These are phyloP conservation scores for Lepus americanus DNA, from an alignment of 2,113 vertebrate genomes.

Conservation along the genomic window DNA sequence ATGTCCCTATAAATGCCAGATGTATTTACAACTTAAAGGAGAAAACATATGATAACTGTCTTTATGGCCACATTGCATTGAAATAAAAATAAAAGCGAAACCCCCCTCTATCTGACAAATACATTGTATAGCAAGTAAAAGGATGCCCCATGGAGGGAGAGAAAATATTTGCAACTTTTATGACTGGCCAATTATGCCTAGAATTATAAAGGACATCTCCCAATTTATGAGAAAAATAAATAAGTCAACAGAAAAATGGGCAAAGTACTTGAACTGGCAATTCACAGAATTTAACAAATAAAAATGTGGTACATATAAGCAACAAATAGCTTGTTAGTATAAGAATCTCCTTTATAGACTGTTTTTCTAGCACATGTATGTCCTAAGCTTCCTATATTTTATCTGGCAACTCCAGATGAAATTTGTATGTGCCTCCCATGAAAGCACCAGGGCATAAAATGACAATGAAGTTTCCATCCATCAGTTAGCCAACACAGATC, in stretches of 20 bases:
- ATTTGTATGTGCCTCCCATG: not conserved
- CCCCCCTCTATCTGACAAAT: not conserved
- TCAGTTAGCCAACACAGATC: not conserved
- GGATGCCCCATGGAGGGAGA: not conserved
- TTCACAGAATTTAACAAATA: slow-evolving; percentile 19
- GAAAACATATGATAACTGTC: not conserved
- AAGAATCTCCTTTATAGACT: not conserved
- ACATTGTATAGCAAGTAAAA: not conserved
- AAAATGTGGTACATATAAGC: not conserved
- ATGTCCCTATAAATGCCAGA: not conserved
- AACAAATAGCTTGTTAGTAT: not conserved
- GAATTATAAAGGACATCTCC: not conserved
- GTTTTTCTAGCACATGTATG: too few relatives aligned
- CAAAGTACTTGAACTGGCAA: not conserved
- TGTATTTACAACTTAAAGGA: too few relatives aligned
- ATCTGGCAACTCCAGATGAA: not conserved
- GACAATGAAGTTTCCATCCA: not conserved
- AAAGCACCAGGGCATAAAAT: not conserved
- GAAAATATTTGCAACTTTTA: not conserved
- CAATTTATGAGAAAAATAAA: not conserved
- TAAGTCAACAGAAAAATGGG: not conserved
- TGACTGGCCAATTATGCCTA: not conserved
- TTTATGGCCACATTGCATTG: not conserved
- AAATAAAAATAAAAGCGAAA: not conserved
- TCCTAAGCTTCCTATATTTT: not conserved